Evolutionary conservation across 2,113 vertebrate genomes (phyloP), one percentile per base, ranked within the genome.

Genomic region (Aldabrachelys gigantea): DNA sequence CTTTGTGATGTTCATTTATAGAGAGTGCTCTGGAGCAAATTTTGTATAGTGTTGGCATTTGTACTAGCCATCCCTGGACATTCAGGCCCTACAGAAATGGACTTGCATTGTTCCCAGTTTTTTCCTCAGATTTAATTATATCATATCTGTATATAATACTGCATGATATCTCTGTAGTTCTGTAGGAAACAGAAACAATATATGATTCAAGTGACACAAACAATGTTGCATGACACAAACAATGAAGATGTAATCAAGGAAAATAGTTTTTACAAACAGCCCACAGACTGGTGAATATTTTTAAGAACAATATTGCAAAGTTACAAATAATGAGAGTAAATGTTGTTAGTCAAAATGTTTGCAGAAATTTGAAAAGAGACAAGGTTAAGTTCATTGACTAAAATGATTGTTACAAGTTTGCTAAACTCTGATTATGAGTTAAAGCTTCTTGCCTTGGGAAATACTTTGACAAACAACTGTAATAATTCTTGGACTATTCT

Each of bases 391-490:
- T 54, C 29, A 0, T 86, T 93, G 25, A 57, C 78, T 50, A 83
- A 69, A 85, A 87, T 41, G 12, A 88, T 8, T 90, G n/a, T 10
- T 47, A 80, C 12, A 52, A 85, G 69, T 54, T 90, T 75, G n/a
- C 50, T 82, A 84, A 54, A 6, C 4, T n/a, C 22, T 41, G 21
- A 49, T 86, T 91, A 86, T 82, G 22, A 72, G 17, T 21, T 81
- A 86, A 78, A 84, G 25, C 14, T 81, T 90, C 31, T 95, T 92
- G 54, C 72, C 62, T 54, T 93, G 59, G n/a, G 85, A 92, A 93
- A 84, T 59, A 90, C 2, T 65, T 93, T 65, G 79, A 79, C 38
- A 69, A 10, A 41, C 8, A 83, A 22, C 3, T 76, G 2, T 44
- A 88, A 49, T 12, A 86, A 79, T 84, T 89, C 17, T 41, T 44